Percentiles rank a stretch among this genome's conserved stretches.
These are phyloP conservation scores for Tragelaphus eurycerus DNA, from an alignment of 2,797 vertebrate genomes.

Conservation along the genomic window DNA sequence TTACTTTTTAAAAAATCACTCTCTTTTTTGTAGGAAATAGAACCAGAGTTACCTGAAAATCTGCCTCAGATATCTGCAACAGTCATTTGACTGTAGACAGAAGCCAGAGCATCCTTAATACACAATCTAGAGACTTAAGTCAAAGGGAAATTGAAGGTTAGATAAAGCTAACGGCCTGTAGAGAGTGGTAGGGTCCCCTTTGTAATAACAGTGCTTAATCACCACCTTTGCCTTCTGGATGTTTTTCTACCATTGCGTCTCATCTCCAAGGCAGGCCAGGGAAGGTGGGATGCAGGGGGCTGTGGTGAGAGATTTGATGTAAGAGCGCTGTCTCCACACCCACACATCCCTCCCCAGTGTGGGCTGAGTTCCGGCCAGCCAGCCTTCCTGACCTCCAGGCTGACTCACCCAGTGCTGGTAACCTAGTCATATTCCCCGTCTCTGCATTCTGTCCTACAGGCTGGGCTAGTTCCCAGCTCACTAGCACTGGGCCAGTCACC, in stretches of 20 bases:
- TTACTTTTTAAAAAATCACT: not conserved
- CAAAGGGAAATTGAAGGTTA: not conserved
- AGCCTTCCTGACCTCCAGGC: slow-evolving; percentile 40
- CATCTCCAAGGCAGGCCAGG: not conserved
- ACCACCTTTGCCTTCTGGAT: slow-evolving; percentile 5
- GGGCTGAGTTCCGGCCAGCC: slow-evolving; percentile 56
- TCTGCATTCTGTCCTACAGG: not conserved
- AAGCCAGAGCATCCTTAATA: not conserved
- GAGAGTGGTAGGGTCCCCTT: not conserved
- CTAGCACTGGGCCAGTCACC: not conserved
- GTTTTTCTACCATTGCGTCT: slow-evolving; percentile 6
- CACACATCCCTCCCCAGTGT: slow-evolving; percentile 21
- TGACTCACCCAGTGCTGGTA: slow-evolving; percentile 60
- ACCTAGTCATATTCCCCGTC: slow-evolving; percentile 28
- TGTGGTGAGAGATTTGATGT: slow-evolving; percentile 47
- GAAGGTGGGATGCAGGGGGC: slow-evolving; percentile 43
- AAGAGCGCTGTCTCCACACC: not conserved
- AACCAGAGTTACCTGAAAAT: not conserved
- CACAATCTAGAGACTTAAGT: not conserved
- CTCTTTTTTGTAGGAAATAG: not conserved
- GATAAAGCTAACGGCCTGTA: not conserved
- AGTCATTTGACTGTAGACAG: not conserved
- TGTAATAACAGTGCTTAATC: not conserved
- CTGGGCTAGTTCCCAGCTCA: not conserved
- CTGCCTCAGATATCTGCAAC: not conserved